Base-by-base conservation (phyloP, 2,888 invertebrate genomes). In the Rhyacophila evoluta region DNA sequence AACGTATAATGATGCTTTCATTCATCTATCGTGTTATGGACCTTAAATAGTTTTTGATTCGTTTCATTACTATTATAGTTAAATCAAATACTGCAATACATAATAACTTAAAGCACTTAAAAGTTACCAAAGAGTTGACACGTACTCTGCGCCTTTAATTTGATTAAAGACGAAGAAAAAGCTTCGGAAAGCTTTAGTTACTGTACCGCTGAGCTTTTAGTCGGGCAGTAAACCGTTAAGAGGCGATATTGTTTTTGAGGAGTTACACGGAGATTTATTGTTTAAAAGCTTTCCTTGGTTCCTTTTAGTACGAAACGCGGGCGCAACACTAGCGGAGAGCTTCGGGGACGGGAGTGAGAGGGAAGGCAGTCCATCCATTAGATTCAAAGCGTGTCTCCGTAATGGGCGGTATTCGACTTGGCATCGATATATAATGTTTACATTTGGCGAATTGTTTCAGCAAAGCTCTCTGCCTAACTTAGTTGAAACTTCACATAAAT, bases 261-360 rank as follows among this genome's bases (percentile, higher is more conserved):
- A 79, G 79, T 79, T 79, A 41, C 71, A 71, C 74, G 67, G 76
- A 79, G 82, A 82, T 82, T 82, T 81, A 82, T 80, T 82, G 82
- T 79, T 82, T 82, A 81, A 82, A 81, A 82, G 82, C 82, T 80
- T 82, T 82, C 81, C 82, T 75, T 80, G 69, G 82, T 82, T 82
- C 79, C 82, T 82, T 82, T 82, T 82, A 82, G 80, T 81, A 79
- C 77, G 77, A 25, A 25, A 33, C 29, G 29, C 29, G 68, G 10
- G 12, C 41, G 10, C n/a, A 15, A 15, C n/a, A n/a, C 33, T 12
- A 69, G 69, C n/a, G 69, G 10, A 39, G 38, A 73, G 39, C 33
- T 10, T 11, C 55, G n/a, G 41, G 6, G 19, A 28, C 67, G 33
- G 33, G 68, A 67, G 37, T 70, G 72, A 15, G 19, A 5, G 29